Evolutionary conservation across 30 jellyfish, hydroid and myxozoan genomes (phyloP).

Genomic region (Euphysa ruthae): DNA sequence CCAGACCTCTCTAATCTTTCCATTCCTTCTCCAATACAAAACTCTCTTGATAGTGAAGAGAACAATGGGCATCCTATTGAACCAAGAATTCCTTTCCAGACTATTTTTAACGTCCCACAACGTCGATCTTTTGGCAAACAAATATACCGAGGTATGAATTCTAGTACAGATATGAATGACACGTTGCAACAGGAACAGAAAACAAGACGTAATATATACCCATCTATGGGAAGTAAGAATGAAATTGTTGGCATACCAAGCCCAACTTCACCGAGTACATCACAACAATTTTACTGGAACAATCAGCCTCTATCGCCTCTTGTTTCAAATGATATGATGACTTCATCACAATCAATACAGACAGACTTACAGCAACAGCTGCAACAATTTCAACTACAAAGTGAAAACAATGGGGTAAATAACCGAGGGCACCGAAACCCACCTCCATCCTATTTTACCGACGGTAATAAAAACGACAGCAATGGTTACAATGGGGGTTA

Average conservation of each 20-base stretch:
- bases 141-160: conserved; percentile 56
- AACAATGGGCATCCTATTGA: conserved; percentile 30
- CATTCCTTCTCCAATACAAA: conserved; percentile 60
- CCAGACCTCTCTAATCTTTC: conserved; percentile 82
- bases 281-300: conserved; percentile 41
- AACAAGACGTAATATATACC: neutral
- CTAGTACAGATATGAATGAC: conserved; percentile 55
- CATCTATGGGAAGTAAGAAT: neutral
- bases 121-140: conserved; percentile 63
- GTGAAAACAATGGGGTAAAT: conserved; percentile 4
- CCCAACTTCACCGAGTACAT: conserved; percentile 36
- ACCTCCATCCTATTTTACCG: conserved; percentile 7
- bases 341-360: conserved; percentile 16
- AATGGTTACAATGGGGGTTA: neutral
- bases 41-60: conserved; percentile 33
- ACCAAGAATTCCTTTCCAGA: conserved; percentile 35
- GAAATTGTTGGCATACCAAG: conserved; percentile 6
- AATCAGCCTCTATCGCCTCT: conserved; percentile 81
- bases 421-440: neutral
- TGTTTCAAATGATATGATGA: conserved; percentile 64
- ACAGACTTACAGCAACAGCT: conserved; percentile 44
- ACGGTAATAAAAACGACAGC: conserved; percentile 12
- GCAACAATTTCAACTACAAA: conserved; percentile 34
- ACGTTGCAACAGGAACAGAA: conserved; percentile 20
- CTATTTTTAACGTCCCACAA: conserved; percentile 44